A percentile compares a stretch with the other conserved stretches of the same genome.
phyloP scores from a whole-genome alignment of 2,797 vertebrate genomes.

The Hephaestus fuliginosus region DNA sequence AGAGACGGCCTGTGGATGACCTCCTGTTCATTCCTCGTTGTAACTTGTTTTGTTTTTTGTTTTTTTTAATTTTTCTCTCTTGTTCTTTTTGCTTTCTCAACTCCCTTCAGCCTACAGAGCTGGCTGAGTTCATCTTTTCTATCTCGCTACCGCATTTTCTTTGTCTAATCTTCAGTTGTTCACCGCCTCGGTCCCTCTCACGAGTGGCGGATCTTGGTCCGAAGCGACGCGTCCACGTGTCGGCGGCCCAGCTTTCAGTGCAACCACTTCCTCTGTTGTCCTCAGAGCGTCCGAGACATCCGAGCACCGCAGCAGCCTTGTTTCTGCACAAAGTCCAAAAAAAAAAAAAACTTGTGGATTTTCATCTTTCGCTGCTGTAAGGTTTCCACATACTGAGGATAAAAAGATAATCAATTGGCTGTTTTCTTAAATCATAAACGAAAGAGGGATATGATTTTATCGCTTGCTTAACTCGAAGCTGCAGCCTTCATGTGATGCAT shows the following conservation, averaged over 20 bases:
- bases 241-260: constrained; percentile 11
- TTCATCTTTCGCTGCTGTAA: not conserved
- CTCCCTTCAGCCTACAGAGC: constrained; percentile 19
- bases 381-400: not conserved
- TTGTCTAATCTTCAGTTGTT: constrained; percentile 7
- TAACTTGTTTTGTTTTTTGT: not conserved
- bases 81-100: constrained; percentile 10
- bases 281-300: not conserved
- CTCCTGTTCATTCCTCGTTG: constrained; percentile 43
- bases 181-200: not conserved
- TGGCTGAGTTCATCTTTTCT: constrained; percentile 36
- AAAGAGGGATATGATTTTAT: constrained; percentile 36
- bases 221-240: constrained; percentile 11
- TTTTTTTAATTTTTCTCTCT: not conserved
- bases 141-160: constrained; percentile 23
- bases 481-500: constrained; percentile 50
- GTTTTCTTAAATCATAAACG: constrained; percentile 12
- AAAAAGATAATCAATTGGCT: not conserved
- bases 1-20: constrained; percentile 44
- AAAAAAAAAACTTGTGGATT: not conserved
- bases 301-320: constrained; percentile 22
- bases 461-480: constrained; percentile 25
- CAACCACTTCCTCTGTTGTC: constrained; percentile 27
- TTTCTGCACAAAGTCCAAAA: constrained; percentile 1
- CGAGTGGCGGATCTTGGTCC: constrained; percentile 2